These are phyloP conservation scores for Enteromius radiatus DNA, from an alignment of 2,797 vertebrate species.

Conservation along the genomic window DNA sequence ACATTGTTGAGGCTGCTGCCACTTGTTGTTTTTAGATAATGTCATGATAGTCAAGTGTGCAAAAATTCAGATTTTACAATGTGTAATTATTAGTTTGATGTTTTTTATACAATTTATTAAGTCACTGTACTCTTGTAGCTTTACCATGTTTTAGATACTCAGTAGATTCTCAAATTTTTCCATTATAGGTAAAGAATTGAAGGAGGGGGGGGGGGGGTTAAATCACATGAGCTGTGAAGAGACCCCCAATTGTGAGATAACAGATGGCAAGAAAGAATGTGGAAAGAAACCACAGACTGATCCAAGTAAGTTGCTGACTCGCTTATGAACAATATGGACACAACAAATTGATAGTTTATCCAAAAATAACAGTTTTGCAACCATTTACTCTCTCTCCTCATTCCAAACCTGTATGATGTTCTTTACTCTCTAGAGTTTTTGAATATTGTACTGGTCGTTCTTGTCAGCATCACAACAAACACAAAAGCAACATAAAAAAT, in stretches of 20 bases:
- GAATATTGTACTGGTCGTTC: neutral
- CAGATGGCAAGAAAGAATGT: slow-evolving; percentile 8
- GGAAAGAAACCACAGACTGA: neutral
- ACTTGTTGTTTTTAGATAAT: neutral
- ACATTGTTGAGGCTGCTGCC: neutral
- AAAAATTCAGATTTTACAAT: neutral
- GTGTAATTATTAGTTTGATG: neutral
- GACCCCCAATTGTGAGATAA: neutral
- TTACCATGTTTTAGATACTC: neutral
- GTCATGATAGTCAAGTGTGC: neutral
- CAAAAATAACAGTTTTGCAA: neutral
- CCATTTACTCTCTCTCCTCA: neutral
- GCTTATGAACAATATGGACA: neutral
- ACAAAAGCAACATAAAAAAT: neutral
- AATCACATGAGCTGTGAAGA: neutral
- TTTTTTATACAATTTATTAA: neutral
- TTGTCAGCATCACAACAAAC: neutral
- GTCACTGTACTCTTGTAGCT: neutral
- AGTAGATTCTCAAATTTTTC: neutral
- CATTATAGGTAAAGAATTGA: neutral
- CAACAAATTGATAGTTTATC: neutral
- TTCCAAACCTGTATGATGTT: neutral
- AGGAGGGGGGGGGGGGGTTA: neutral
- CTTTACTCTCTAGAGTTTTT: neutral
- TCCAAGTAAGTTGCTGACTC: neutral